Evolutionary conservation across 2,113 vertebrate genomes (phyloP), one percentile per base, ranked within the genome.

Genomic region (Penelope pileata): DNA sequence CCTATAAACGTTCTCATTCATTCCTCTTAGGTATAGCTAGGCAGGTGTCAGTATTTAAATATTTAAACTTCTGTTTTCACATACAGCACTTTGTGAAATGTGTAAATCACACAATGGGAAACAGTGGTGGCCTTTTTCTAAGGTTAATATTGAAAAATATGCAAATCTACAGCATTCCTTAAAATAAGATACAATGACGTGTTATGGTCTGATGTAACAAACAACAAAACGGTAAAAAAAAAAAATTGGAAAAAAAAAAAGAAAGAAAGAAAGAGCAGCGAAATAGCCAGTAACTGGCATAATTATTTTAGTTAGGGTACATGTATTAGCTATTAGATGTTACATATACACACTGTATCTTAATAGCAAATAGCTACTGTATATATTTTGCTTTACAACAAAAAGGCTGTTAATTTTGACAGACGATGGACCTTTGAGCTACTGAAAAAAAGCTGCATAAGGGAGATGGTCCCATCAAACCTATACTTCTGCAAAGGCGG

Each of bases 1-100:
- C 34, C 63, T 54, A 58, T 16, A 34, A 72, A 73, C 22, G 56
- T 6, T 15, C 42, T 62, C 73, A n/a, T n/a, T 56, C 42, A 58
- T 14, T 74, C 22, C 40, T 5, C 34, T 42, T 16, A 51, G 1
- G 8, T 13, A 34, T 30, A 51, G 38, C 32, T n/a, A 27, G 54
- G 70, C 26, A 77, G 6, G 7, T 42, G 15, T 7, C 30, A n/a
- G 1, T 7, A 24, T 9, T 48, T 45, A n/a, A 66, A 69, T 0
- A 1, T 26, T 64, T 47, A 32, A 54, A 50, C 17, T 58, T 48
- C 30, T 62, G 75, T 54, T 83, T 75, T 43, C 4, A 24, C 1
- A 5, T 4, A 54, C 17, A 51, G 15, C 0, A 3, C 29, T 40
- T 47, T 24, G 7, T 48, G 50, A 78, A 48, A 2, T 2, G 9